These are phyloP conservation scores for Platichthys flesus DNA, from an alignment of 2,113 vertebrate genomes.

Conservation along the genomic window DNA sequence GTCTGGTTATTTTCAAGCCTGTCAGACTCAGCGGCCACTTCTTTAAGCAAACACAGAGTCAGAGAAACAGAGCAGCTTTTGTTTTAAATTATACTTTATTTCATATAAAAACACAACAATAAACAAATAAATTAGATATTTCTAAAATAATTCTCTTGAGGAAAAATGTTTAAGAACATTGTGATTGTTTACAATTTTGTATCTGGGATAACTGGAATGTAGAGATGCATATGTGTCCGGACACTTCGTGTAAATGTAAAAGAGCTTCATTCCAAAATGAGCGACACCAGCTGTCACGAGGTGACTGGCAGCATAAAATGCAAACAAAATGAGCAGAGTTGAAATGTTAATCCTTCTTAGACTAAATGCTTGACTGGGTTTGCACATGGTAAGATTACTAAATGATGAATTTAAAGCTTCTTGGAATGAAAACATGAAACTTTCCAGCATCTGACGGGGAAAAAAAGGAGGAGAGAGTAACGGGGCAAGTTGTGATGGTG, in stretches of 20 bases:
- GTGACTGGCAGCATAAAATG: conserved; percentile 15
- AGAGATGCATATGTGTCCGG: conserved; percentile 15
- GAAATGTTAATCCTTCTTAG: conserved; percentile 12
- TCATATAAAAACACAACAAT: conserved; percentile 86
- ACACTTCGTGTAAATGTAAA: conserved; percentile 29
- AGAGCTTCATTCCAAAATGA: conserved; percentile 33
- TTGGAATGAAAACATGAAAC: conserved; percentile 18
- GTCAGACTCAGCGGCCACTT: not conserved
- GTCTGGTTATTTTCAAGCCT: not conserved
- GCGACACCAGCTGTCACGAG: conserved; percentile 10
- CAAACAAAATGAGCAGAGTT: conserved; percentile 17
- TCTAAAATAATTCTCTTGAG: conserved; percentile 84
- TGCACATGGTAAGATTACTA: not conserved
- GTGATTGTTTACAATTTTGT: conserved; percentile 57
- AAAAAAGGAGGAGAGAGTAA: not conserved
- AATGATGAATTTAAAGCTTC: conserved; percentile 12
- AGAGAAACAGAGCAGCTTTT: conserved; percentile 25
- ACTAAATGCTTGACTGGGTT: conserved; percentile 1
- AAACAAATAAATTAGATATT: conserved; percentile 88
- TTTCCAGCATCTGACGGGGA: not conserved
- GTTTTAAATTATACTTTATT: conserved; percentile 88
- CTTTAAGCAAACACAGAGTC: not conserved
- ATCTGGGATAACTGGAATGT: conserved; percentile 63
- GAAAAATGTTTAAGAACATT: conserved; percentile 70
- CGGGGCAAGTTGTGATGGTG: not conserved